Percentiles rank a stretch among this genome's conserved stretches.
Evolutionary conservation across 2,888 invertebrate species (phyloP).

Genomic region (Ganaspis brasiliensis): DNA sequence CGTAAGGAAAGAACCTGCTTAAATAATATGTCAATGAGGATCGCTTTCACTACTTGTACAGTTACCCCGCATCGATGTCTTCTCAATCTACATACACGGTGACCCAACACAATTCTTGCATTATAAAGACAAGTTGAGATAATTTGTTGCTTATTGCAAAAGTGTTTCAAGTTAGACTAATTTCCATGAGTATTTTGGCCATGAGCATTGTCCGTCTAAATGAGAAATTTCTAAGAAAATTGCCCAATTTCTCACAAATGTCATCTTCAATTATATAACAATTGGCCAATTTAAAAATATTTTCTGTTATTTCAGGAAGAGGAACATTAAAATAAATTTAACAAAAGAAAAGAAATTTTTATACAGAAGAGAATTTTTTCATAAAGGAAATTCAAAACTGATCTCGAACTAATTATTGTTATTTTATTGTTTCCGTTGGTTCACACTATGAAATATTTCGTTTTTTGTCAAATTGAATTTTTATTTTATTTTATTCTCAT

Average conservation of each 20-base stretch:
- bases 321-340: neutral
- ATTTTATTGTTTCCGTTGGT: too few species aligned
- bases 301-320: neutral
- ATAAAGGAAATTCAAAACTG: too few species aligned
- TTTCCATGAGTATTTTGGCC: constrained; percentile 26
- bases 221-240: constrained; percentile 20
- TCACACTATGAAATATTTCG: too few species aligned
- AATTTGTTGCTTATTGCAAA: constrained; percentile 27
- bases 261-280: neutral
- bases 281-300: constrained; percentile 1
- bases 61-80: constrained; percentile 34
- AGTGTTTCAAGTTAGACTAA: constrained; percentile 13
- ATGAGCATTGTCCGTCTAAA: constrained; percentile 9
- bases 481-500: neutral
- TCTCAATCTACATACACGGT: constrained; percentile 23
- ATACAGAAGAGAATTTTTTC: too few species aligned
- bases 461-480: neutral
- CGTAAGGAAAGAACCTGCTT: constrained; percentile 52
- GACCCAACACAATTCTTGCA: constrained; percentile 33
- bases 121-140: constrained; percentile 25
- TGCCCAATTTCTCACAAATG: constrained; percentile 5
- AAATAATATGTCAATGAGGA: constrained; percentile 60
- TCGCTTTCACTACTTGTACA: constrained; percentile 64
- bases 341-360: neutral
- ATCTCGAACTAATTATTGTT: too few species aligned